Conservation (phyloP, 1,140 invertebrate species). For the Bombus waltoni region DNA sequence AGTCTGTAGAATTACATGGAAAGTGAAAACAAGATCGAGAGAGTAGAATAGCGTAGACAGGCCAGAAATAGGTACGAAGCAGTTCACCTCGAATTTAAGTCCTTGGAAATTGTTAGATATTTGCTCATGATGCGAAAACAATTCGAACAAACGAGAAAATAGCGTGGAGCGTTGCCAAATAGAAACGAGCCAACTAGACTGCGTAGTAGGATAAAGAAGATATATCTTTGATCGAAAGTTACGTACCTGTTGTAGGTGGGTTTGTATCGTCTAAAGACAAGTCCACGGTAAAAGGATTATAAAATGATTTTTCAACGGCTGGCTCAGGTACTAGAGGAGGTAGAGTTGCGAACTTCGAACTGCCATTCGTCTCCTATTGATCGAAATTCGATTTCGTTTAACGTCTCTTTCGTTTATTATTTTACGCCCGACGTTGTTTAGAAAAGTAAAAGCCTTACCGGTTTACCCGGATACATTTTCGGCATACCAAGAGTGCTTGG, state of each 20-base stretch:
- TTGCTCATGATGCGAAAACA: constrained; percentile 20
- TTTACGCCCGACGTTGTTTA: neutral
- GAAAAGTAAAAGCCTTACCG: constrained; percentile 52
- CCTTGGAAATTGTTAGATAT: constrained; percentile 19
- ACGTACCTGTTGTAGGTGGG: constrained; percentile 69
- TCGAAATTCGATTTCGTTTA: neutral
- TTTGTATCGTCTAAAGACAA: constrained; percentile 69
- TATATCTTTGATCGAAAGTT: constrained; percentile 10
- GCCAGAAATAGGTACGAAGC: neutral
- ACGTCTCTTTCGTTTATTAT: neutral
- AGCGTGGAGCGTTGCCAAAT: constrained; percentile 34
- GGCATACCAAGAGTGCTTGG: constrained; percentile 63
- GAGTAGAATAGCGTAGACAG: no score
- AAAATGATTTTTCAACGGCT: constrained; percentile 72
- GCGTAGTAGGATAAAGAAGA: neutral
- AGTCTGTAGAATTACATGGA: neutral
- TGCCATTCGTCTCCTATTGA: constrained; percentile 71
- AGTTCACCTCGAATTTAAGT: neutral
- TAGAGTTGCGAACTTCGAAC: constrained; percentile 60
- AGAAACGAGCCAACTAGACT: constrained; percentile 45
- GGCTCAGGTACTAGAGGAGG: constrained; percentile 44
- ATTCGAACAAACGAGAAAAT: constrained; percentile 19
- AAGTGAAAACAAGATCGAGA: neutral
- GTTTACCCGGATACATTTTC: constrained; percentile 70
- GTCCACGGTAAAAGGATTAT: constrained; percentile 75